Evolutionary conservation across 2,113 vertebrate species (phyloP).

Genomic region (Naja naja): DNA sequence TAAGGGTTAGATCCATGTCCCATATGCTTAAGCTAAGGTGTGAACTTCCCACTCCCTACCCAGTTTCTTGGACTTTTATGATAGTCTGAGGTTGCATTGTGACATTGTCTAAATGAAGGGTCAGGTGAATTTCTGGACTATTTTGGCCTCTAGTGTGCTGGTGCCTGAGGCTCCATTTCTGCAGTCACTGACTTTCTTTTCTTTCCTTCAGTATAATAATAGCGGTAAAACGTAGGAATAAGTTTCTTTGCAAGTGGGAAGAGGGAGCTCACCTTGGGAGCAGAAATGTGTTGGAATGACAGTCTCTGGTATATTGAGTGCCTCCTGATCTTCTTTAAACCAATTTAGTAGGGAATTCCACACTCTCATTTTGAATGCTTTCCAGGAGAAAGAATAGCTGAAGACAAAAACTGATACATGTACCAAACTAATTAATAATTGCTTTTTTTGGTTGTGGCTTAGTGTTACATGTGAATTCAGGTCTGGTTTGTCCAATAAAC

Average conservation of each 20-base stretch:
- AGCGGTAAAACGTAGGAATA: background rate
- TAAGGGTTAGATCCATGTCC: background rate
- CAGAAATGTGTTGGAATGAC: background rate
- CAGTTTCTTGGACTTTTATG: background rate
- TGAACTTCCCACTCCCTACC: background rate
- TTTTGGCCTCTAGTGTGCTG: background rate
- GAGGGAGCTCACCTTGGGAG: background rate
- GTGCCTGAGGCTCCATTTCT: slow-evolving; percentile 1
- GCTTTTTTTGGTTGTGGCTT: background rate
- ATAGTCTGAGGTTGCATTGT: background rate
- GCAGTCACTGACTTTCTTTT: background rate
- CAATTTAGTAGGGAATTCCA: background rate
- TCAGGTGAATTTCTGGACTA: background rate
- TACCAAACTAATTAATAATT: background rate
- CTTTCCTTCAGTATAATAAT: background rate
- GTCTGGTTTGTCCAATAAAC: background rate
- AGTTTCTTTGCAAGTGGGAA: background rate
- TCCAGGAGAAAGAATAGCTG: background rate
- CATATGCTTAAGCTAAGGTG: background rate
- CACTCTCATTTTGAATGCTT: background rate
- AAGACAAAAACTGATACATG: background rate
- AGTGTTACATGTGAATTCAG: background rate
- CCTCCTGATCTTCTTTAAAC: background rate
- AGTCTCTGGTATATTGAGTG: background rate
- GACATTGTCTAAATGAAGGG: background rate